These are phyloP conservation scores for Nomada ruficornis DNA, from an alignment of 2,888 invertebrate genomes.

Conservation along the genomic window DNA sequence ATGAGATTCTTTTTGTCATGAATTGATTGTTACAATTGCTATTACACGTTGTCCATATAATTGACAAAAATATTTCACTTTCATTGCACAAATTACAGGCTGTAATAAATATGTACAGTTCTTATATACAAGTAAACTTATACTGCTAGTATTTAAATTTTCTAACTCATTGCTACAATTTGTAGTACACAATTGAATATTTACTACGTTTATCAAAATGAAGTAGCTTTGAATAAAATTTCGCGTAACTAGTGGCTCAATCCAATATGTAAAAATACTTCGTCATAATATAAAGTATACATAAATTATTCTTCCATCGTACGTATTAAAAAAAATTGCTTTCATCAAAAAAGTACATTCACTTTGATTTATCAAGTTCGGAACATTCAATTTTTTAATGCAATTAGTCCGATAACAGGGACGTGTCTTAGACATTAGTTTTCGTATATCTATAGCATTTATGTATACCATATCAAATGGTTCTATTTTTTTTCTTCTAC, in stretches of 20 bases:
- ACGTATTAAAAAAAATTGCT: neutral
- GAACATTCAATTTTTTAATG: slow-evolving; percentile 4
- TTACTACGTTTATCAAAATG: slow-evolving; percentile 15
- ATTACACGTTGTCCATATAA: slow-evolving; percentile 5
- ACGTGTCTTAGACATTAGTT: slow-evolving; percentile 21
- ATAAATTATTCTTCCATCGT: slow-evolving; percentile 34
- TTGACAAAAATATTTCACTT: slow-evolving; percentile 21
- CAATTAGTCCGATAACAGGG: neutral
- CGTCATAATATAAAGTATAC: slow-evolving; percentile 9
- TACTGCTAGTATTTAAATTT: slow-evolving; percentile 20
- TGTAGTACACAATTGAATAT: slow-evolving; percentile 13
- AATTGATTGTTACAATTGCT: slow-evolving; percentile 1
- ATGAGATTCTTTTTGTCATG: neutral
- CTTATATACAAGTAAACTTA: slow-evolving; percentile 46
- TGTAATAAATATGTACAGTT: slow-evolving; percentile 31
- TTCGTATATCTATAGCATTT: neutral
- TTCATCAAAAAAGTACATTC: slow-evolving; percentile 1
- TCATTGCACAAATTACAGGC: slow-evolving; percentile 43
- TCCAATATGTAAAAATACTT: slow-evolving; percentile 17
- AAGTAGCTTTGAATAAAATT: neutral
- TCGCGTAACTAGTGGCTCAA: slow-evolving; percentile 23
- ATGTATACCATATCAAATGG: slow-evolving; percentile 1
- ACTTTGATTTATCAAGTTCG: slow-evolving; percentile 26
- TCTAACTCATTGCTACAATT: slow-evolving; percentile 23
- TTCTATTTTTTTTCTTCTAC: neutral